Percentiles rank a stretch among this genome's conserved stretches.
Evolutionary conservation across 2,113 vertebrate species (phyloP).

Genomic region (Pedionomus torquatus): DNA sequence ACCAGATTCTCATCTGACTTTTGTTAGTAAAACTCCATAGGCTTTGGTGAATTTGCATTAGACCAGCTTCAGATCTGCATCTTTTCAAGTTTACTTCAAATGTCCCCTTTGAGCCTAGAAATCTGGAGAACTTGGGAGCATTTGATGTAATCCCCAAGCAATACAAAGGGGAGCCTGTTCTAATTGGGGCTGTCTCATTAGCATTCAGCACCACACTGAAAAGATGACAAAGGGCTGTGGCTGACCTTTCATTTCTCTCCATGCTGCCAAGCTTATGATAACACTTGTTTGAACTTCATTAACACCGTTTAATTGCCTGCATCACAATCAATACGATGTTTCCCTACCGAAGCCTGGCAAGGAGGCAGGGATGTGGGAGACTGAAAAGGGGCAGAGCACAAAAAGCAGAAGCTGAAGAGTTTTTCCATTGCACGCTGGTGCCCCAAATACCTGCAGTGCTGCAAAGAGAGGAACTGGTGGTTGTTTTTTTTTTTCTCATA

Average conservation of each 20-base stretch:
- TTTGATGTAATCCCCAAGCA: conserved; percentile 52
- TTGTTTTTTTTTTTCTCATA: not conserved
- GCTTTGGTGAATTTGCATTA: conserved; percentile 50
- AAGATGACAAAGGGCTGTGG: conserved; percentile 41
- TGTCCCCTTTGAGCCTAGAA: conserved; percentile 56
- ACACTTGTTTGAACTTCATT: conserved; percentile 71
- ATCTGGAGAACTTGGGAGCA: conserved; percentile 53
- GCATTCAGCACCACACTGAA: conserved; percentile 13
- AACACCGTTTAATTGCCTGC: conserved; percentile 62
- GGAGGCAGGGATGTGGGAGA: not conserved
- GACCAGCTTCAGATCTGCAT: conserved; percentile 55
- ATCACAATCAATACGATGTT: conserved; percentile 76
- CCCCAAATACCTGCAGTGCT: conserved; percentile 1
- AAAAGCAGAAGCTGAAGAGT: conserved; percentile 18
- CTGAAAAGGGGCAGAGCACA: conserved; percentile 6
- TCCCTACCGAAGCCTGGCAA: conserved; percentile 28
- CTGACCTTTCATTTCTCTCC: conserved; percentile 69
- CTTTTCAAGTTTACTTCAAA: conserved; percentile 65
- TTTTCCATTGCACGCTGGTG: not conserved
- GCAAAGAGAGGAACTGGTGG: not conserved
- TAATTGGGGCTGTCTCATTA: conserved; percentile 48
- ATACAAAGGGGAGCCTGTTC: conserved; percentile 9
- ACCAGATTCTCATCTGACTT: conserved; percentile 47
- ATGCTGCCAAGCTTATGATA: conserved; percentile 72
- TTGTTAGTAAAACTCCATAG: conserved; percentile 24